These are phyloP conservation scores for Pedionomus torquatus DNA, from an alignment of 2,113 vertebrate genomes.

Conservation along the genomic window DNA sequence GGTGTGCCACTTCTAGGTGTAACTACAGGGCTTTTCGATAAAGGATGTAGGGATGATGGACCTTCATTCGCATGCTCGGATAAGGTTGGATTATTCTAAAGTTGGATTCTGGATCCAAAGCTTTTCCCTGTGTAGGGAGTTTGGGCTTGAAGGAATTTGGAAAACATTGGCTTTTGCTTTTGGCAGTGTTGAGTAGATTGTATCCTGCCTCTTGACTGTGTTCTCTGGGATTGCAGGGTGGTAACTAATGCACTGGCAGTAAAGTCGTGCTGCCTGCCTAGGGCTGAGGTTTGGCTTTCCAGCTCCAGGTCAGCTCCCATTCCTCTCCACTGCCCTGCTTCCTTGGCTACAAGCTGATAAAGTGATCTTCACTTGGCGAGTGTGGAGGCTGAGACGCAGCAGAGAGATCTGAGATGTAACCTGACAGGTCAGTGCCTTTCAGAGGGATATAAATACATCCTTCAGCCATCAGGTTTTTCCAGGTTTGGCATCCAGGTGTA, in stretches of 20 bases:
- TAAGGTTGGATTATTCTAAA: not conserved
- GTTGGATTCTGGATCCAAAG: not conserved
- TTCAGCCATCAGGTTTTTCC: not conserved
- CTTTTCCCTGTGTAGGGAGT: not conserved
- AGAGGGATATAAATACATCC: not conserved
- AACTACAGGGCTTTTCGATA: not conserved
- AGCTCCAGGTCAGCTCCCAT: not conserved
- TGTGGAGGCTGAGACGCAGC: not conserved
- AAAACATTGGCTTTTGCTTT: not conserved
- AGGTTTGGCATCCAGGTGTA: not conserved
- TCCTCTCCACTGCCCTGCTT: not conserved
- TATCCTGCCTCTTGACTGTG: not conserved
- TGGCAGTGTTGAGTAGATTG: not conserved
- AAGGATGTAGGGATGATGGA: not conserved
- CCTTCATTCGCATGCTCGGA: not conserved
- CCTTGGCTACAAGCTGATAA: not conserved
- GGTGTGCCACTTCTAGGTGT: not conserved
- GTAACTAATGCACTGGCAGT: not conserved
- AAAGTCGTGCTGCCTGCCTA: not conserved
- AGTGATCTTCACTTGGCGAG: not conserved
- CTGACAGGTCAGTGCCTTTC: not conserved
- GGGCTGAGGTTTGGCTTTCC: not conserved
- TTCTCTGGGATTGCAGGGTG: not conserved
- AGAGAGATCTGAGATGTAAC: not conserved
- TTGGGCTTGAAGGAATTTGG: not conserved